Evolutionary conservation across 2,888 invertebrate genomes (phyloP).

Genomic region (Mesoligia furuncula): DNA sequence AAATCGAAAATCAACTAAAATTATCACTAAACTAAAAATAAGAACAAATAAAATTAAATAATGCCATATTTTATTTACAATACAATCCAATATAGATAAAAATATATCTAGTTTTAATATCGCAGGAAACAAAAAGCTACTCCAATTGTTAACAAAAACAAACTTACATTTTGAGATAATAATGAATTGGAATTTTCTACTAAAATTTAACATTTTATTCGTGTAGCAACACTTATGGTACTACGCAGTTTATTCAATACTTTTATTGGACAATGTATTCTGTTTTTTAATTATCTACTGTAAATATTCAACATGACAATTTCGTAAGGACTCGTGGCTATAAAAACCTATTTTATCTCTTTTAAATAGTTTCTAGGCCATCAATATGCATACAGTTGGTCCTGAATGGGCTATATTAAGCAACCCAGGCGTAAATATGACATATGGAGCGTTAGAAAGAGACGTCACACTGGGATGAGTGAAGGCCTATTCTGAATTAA

Average conservation of each 20-base stretch:
- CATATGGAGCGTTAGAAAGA: background rate
- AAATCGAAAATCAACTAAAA: slow-evolving; percentile 18
- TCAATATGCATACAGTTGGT: background rate
- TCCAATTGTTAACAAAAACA: slow-evolving; percentile 52
- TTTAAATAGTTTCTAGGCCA: slow-evolving; percentile 21
- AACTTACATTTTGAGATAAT: slow-evolving; percentile 32
- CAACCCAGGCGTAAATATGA: background rate
- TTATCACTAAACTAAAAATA: slow-evolving; percentile 49
- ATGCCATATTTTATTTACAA: slow-evolving; percentile 67
- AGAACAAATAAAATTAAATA: slow-evolving; percentile 63
- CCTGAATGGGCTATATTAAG: background rate
- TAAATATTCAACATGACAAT: slow-evolving; percentile 19
- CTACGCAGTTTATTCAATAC: slow-evolving; percentile 31
- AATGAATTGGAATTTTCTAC: slow-evolving; percentile 50
- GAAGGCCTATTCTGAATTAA: background rate
- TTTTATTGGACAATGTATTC: slow-evolving; percentile 4
- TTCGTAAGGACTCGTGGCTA: background rate
- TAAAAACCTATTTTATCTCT: slow-evolving; percentile 7
- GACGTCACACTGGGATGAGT: background rate
- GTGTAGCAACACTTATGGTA: slow-evolving; percentile 43
- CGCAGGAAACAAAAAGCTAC: slow-evolving; percentile 58
- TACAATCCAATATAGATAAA: slow-evolving; percentile 64
- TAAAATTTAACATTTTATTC: slow-evolving; percentile 30
- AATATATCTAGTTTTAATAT: slow-evolving; percentile 64
- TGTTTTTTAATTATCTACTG: background rate